Conservation (phyloP, 37 sponge, comb jelly and placozoan genomes). For the Dysidea cf. avara region DNA sequence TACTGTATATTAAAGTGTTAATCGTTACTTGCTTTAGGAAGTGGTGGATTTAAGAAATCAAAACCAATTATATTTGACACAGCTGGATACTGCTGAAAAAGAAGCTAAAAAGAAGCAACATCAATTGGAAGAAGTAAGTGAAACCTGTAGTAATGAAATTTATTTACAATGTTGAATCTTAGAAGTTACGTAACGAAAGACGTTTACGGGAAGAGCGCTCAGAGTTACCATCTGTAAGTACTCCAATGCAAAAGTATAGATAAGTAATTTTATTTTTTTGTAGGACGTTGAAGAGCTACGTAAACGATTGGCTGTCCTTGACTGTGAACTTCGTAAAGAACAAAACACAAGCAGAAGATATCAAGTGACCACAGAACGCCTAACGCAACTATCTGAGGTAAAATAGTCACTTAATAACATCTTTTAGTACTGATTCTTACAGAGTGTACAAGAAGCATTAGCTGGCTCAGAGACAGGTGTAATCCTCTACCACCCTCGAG, state of each 20-base stretch:
- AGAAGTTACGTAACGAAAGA: too few species aligned
- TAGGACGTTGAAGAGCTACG: constrained; percentile 36
- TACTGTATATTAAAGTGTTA: too few species aligned
- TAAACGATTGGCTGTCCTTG: constrained; percentile 38
- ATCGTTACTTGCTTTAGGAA: too few species aligned
- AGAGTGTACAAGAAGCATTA: constrained; percentile 62
- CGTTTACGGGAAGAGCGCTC: too few species aligned
- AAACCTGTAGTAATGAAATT: too few species aligned
- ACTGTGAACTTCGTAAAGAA: constrained; percentile 63
- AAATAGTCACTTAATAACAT: not conserved
- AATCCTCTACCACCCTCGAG: not conserved
- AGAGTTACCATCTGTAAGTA: too few species aligned
- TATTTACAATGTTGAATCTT: too few species aligned
- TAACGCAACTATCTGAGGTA: constrained; percentile 64
- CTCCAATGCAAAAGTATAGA: not conserved
- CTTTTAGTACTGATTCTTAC: not conserved
- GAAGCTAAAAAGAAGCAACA: constrained; percentile 24
- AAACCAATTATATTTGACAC: not conserved
- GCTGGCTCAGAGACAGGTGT: constrained; percentile 25
- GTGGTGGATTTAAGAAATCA: too few species aligned
- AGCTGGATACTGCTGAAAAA: constrained; percentile 32
- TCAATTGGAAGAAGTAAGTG: constrained; percentile 53
- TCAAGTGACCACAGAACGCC: constrained; percentile 58
- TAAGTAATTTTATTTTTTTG: not conserved
- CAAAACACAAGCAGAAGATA: constrained; percentile 27